A percentile compares a stretch with the other conserved stretches of the same genome.
Conservation (phyloP, 2,888 invertebrate species). For the Cryptocheilus praepositus region DNA sequence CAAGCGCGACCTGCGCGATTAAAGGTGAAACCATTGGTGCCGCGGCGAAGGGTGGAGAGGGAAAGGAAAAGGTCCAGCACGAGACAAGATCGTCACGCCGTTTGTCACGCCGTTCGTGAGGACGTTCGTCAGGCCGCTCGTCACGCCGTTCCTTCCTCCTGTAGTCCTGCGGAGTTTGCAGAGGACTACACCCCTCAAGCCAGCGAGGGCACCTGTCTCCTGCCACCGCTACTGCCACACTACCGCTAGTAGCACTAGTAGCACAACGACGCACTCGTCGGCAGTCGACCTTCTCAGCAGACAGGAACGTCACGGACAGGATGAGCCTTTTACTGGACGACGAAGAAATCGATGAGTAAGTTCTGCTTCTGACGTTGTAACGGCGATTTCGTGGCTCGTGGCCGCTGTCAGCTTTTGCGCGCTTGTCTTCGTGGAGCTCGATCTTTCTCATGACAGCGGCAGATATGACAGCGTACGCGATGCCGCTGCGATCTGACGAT, state of each 20-base stretch:
- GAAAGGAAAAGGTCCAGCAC: conserved; percentile 18
- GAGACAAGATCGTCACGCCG: conserved; percentile 28
- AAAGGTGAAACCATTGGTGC: neutral
- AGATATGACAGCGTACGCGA: no score
- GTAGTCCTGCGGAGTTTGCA: conserved; percentile 50
- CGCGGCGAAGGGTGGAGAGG: conserved; percentile 10
- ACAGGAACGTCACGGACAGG: conserved; percentile 14
- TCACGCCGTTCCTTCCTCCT: conserved; percentile 38
- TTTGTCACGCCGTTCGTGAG: no score
- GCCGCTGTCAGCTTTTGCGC: no score
- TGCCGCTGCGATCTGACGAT: no score
- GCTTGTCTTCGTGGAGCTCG: no score
- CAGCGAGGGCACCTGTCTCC: conserved; percentile 13
- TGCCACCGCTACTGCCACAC: neutral
- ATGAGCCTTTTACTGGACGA: conserved; percentile 64
- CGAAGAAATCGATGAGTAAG: conserved; percentile 69
- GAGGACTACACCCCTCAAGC: conserved; percentile 50
- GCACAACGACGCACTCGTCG: no score
- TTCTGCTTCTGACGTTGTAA: conserved; percentile 33
- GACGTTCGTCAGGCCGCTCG: no score
- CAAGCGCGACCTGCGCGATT: neutral
- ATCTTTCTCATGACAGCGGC: no score
- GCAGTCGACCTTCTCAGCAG: neutral
- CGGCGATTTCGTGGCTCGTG: no score
- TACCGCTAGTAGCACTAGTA: neutral